phyloP scores from a whole-genome alignment of 2,888 invertebrate species.

The Liopterus haemorrhoidalis region DNA sequence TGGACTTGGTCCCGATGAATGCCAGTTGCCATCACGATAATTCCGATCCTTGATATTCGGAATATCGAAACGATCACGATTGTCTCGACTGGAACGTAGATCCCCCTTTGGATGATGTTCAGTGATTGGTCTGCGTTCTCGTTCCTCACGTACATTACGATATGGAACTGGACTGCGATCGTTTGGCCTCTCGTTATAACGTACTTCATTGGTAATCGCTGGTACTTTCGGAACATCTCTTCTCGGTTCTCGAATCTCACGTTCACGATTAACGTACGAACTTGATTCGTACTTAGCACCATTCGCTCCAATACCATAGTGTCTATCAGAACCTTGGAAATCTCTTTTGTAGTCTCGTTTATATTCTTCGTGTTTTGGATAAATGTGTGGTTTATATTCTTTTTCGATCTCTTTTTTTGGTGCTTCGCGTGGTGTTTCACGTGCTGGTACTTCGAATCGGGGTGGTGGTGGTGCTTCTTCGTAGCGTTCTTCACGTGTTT shows the following conservation, averaged over 20 bases:
- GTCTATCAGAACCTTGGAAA: constrained; percentile 38
- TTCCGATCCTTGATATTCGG: constrained; percentile 17
- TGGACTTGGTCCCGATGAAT: constrained; percentile 8
- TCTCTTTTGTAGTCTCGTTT: constrained; percentile 47
- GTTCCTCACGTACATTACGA: constrained; percentile 36
- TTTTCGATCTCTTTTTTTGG: constrained; percentile 18
- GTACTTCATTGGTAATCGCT: constrained; percentile 15
- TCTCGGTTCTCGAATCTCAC: constrained; percentile 19
- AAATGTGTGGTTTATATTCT: constrained; percentile 19
- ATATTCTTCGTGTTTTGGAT: constrained; percentile 22
- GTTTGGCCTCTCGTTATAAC: constrained; percentile 34
- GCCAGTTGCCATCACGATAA: constrained; percentile 20
- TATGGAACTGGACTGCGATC: constrained; percentile 40
- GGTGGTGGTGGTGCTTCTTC: constrained; percentile 56
- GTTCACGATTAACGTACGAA: constrained; percentile 16
- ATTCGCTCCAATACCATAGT: constrained; percentile 32
- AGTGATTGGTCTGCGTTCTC: constrained; percentile 35
- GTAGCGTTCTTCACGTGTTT: constrained; percentile 41
- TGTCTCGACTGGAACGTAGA: constrained; percentile 36
- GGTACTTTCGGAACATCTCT: constrained; percentile 16
- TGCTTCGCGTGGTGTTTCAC: constrained; percentile 10
- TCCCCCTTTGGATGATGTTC: constrained; percentile 32
- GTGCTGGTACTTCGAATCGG: constrained; percentile 47
- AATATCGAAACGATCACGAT: constrained; percentile 43
- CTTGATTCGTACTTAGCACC: constrained; percentile 15